phyloP scores from a whole-genome alignment of 1,140 invertebrate genomes.

The Drosophila guanche region DNA sequence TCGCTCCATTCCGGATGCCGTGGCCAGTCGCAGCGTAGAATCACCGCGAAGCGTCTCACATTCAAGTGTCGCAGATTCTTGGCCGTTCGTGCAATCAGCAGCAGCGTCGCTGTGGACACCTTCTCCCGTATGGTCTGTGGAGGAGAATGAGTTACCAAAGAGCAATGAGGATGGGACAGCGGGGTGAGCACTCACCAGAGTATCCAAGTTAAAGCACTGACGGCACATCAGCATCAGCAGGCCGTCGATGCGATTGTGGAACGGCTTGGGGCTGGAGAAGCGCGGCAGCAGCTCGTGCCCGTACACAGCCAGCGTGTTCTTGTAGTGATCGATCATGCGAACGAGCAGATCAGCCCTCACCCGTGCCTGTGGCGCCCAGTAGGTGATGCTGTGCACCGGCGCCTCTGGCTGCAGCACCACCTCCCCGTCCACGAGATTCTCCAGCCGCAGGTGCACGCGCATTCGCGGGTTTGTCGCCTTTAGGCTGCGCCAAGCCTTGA shows the following conservation, averaged over 20 bases:
- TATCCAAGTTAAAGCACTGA: constrained; percentile 87
- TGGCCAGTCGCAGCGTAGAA: constrained; percentile 89
- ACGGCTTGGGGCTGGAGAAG: constrained; percentile 86
- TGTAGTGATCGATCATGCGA: constrained; percentile 86
- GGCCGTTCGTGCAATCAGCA: constrained; percentile 88
- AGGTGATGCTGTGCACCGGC: constrained; percentile 88
- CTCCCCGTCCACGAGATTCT: constrained; percentile 84
- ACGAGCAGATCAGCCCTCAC: constrained; percentile 84
- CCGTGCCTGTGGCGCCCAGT: constrained; percentile 87
- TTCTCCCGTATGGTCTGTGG: constrained; percentile 89
- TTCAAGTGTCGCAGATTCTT: constrained; percentile 87
- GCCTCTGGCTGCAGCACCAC: constrained; percentile 86
- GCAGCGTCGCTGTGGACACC: constrained; percentile 91
- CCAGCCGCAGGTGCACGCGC: constrained; percentile 86
- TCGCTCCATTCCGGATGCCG: constrained; percentile 87
- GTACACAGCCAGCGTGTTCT: constrained; percentile 85
- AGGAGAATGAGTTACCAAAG: neutral
- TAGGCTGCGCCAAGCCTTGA: constrained; percentile 85
- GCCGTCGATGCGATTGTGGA: constrained; percentile 87
- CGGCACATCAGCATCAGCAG: constrained; percentile 86
- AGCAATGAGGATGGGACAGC: neutral
- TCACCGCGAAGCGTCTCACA: constrained; percentile 89
- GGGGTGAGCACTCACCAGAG: constrained; percentile 84
- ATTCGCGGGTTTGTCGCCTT: constrained; percentile 85
- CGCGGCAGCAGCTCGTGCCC: constrained; percentile 87